phyloP scores from a whole-genome alignment of 2,113 vertebrate genomes.

The Salvelinus alpinus region DNA sequence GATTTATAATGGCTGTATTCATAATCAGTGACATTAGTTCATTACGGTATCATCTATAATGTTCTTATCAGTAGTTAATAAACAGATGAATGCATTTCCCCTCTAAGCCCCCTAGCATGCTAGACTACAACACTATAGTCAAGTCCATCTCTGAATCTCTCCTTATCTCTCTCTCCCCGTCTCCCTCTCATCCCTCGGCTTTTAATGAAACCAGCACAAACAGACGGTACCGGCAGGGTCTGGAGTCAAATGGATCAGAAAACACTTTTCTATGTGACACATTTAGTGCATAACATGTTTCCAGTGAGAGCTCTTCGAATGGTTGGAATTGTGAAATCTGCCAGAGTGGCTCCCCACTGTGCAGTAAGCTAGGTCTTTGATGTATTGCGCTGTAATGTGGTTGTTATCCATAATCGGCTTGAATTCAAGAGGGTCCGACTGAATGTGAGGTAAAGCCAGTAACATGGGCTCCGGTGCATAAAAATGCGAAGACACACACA shows the following conservation, averaged over 20 bases:
- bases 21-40: too few species aligned
- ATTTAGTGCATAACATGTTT: conserved; percentile 96
- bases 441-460: conserved; percentile 87
- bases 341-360: conserved; percentile 93
- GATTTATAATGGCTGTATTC: too few species aligned
- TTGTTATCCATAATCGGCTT: conserved; percentile 98
- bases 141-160: conserved; percentile 17
- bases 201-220: conserved; percentile 76
- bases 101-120: background rate
- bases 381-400: conserved; percentile 89
- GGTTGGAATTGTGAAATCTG: conserved; percentile 92
- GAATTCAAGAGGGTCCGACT: conserved; percentile 86
- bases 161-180: conserved; percentile 40
- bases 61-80: too few species aligned
- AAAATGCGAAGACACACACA: conserved; percentile 50
- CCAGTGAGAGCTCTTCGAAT: conserved; percentile 88
- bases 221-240: conserved; percentile 80
- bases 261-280: conserved; percentile 91
- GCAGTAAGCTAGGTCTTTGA: conserved; percentile 90
- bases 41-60: too few species aligned
- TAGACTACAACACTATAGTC: background rate
- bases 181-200: conserved; percentile 19
- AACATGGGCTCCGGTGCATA: conserved; percentile 75
- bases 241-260: conserved; percentile 87
- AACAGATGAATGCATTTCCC: too few species aligned